Conservation (phyloP, 2,113 vertebrate species). For the Rynchops niger region DNA sequence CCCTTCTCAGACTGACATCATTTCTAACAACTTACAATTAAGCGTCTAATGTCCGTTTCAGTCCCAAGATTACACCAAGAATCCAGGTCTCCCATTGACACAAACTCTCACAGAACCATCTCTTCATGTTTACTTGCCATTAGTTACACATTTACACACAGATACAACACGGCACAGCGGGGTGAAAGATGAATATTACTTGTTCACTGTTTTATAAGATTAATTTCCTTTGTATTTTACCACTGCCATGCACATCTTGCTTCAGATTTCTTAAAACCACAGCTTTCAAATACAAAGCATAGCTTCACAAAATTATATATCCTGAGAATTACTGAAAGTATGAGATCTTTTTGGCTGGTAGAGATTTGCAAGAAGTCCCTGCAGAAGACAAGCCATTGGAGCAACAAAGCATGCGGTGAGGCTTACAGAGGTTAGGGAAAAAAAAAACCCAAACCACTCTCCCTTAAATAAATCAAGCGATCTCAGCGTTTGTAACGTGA, state of each 20-base stretch:
- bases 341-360: not conserved
- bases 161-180: accelerated
- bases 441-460: not conserved
- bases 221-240: not conserved
- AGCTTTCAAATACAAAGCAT: not conserved
- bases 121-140: not conserved
- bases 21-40: not conserved
- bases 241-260: not conserved
- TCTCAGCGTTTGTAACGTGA: not conserved
- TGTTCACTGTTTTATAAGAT: not conserved
- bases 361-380: not conserved
- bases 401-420: accelerated
- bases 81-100: not conserved
- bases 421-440: not conserved
- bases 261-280: not conserved
- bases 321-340: not conserved
- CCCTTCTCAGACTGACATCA: not conserved
- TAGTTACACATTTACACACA: not conserved
- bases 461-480: not conserved
- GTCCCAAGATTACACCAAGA: not conserved
- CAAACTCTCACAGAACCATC: not conserved
- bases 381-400: not conserved
- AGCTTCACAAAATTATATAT: not conserved
- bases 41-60: not conserved
- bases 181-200: not conserved